A percentile compares a stretch with the other conserved stretches of the same genome.
These are phyloP conservation scores for Aphelinus certus DNA, from an alignment of 1,140 invertebrate species.

Conservation along the genomic window DNA sequence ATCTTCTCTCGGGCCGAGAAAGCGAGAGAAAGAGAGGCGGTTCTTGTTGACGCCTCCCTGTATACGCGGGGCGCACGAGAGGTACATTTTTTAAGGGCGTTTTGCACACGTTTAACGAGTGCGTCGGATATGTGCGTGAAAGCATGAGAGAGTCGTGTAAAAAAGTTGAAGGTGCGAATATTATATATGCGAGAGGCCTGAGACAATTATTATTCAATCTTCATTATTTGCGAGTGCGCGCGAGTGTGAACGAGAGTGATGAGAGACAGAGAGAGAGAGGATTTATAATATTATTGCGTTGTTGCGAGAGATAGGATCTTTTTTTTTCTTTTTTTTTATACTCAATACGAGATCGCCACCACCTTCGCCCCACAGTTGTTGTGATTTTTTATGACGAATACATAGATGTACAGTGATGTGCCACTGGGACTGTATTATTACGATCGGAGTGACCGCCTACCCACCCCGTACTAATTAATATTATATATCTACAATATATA, in stretches of 20 bases:
- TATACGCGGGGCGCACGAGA: not conserved
- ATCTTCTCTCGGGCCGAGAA: not conserved
- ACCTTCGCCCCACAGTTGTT: slow-evolving; percentile 63
- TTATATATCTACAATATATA: slow-evolving; percentile 39
- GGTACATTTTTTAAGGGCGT: too few relatives aligned
- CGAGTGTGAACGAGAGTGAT: not conserved
- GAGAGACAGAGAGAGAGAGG: slow-evolving; percentile 17
- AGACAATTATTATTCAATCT: too few relatives aligned
- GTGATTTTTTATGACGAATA: slow-evolving; percentile 53
- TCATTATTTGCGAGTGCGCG: not conserved
- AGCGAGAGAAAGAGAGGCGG: slow-evolving; percentile 1
- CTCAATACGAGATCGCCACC: slow-evolving; percentile 49
- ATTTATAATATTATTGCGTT: not conserved
- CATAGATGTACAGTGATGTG: slow-evolving; percentile 63
- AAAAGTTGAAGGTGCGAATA: not conserved
- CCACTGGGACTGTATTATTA: slow-evolving; percentile 66
- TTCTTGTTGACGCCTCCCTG: not conserved
- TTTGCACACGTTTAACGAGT: not conserved
- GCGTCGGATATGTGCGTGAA: not conserved
- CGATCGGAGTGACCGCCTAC: slow-evolving; percentile 64
- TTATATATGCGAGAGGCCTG: slow-evolving; percentile 3
- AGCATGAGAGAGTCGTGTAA: slow-evolving; percentile 2
- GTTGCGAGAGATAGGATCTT: not conserved
- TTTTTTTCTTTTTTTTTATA: too few relatives aligned
- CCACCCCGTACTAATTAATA: slow-evolving; percentile 63